A percentile compares a stretch with the other conserved stretches of the same genome.
These are phyloP conservation scores for Eupithecia vulgata DNA, from an alignment of 2,888 invertebrate species.

Conservation along the genomic window DNA sequence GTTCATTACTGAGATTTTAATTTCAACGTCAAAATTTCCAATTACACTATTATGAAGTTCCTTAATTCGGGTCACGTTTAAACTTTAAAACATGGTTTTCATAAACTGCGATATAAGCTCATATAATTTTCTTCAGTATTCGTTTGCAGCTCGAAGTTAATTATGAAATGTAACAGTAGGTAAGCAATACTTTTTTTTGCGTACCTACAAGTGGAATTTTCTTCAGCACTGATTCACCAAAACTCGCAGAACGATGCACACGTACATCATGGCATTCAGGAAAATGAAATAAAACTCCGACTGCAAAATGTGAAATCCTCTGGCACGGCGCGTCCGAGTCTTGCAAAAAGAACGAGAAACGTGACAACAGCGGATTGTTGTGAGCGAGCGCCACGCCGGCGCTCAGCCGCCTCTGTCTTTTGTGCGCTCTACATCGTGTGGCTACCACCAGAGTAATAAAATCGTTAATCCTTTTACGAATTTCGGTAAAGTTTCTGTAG, in stretches of 20 bases:
- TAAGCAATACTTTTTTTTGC: neutral
- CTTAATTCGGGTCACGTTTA: constrained; percentile 25
- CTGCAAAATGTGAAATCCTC: constrained; percentile 29
- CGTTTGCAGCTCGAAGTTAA: neutral
- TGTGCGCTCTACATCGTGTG: constrained; percentile 31
- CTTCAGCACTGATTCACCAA: neutral
- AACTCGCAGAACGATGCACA: neutral
- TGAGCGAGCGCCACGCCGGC: constrained; percentile 22
- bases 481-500: neutral
- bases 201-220: neutral
- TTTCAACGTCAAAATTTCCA: constrained; percentile 40
- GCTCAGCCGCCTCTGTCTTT: constrained; percentile 34
- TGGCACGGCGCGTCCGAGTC: constrained; percentile 28
- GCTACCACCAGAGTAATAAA: neutral
- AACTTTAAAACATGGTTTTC: constrained; percentile 26
- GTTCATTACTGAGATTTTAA: constrained; percentile 45
- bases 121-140: constrained; percentile 9
- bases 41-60: constrained; percentile 33
- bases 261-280: constrained; percentile 10
- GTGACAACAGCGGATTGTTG: constrained; percentile 42
- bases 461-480: neutral
- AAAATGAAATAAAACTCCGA: constrained; percentile 33
- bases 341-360: constrained; percentile 35
- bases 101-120: constrained; percentile 15
- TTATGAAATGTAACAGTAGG: neutral